These are phyloP conservation scores for Germaria angustata DNA, from an alignment of 2,888 invertebrate species.

Conservation along the genomic window DNA sequence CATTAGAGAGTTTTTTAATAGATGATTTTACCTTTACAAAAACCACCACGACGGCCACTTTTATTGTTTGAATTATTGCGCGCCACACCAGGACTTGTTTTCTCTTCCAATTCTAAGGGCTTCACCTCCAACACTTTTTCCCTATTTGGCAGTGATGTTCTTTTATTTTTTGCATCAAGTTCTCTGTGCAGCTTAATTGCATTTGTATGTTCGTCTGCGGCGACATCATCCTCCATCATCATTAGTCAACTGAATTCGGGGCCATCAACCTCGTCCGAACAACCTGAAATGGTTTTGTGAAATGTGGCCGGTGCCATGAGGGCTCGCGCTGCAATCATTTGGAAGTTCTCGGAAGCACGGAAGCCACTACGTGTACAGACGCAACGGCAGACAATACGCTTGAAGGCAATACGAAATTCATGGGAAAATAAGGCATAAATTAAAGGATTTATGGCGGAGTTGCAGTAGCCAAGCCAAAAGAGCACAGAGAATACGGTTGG, in stretches of 20 bases:
- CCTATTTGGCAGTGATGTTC: constrained; percentile 70
- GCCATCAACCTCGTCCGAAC: constrained; percentile 78
- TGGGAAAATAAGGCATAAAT: constrained; percentile 97
- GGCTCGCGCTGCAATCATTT: constrained; percentile 78
- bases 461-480: constrained; percentile 99
- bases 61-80: constrained; percentile 49
- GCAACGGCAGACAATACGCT: constrained; percentile 92
- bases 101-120: background rate
- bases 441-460: constrained; percentile 96
- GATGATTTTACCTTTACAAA: constrained; percentile 73
- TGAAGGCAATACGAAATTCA: constrained; percentile 97
- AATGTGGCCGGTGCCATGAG: constrained; percentile 79
- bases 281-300: constrained; percentile 79
- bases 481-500: constrained; percentile 92
- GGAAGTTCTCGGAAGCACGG: constrained; percentile 80
- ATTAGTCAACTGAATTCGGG: constrained; percentile 79
- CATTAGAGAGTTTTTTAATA: constrained; percentile 66
- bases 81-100: background rate
- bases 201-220: background rate
- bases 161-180: background rate
- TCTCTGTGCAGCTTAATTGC: background rate
- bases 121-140: constrained; percentile 46
- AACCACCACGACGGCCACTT: constrained; percentile 73
- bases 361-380: constrained; percentile 83
- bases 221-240: constrained; percentile 70